Evolutionary conservation across 2,888 invertebrate genomes (phyloP).

Genomic region (Chironomus riparius): DNA sequence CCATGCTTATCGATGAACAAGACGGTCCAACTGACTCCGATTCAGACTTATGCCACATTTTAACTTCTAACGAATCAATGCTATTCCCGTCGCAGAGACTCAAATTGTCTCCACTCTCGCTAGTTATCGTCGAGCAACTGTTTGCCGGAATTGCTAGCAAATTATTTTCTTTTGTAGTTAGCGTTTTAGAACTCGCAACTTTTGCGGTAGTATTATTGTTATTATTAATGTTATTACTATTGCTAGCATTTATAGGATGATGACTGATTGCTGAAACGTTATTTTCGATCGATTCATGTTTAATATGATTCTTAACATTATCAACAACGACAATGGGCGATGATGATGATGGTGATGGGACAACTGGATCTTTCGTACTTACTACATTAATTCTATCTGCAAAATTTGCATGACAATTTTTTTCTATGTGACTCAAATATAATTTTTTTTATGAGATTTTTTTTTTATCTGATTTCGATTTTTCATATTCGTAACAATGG

Average conservation of each 20-base stretch:
- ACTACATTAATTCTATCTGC: constrained; percentile 21
- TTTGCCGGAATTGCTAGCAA: constrained; percentile 31
- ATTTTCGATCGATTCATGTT: constrained; percentile 1
- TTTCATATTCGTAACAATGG: no score
- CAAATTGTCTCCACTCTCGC: constrained; percentile 41
- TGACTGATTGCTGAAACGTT: constrained; percentile 14
- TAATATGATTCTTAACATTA: not conserved
- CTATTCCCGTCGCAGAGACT: constrained; percentile 35
- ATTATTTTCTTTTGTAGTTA: constrained; percentile 25
- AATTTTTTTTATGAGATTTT: not conserved
- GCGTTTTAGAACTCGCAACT: not conserved
- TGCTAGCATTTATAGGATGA: not conserved
- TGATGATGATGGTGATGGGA: not conserved
- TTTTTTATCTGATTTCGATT: not conserved
- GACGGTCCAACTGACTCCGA: constrained; percentile 53
- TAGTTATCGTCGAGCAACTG: constrained; percentile 48
- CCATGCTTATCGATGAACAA: constrained; percentile 54
- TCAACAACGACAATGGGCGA: constrained; percentile 3
- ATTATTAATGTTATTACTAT: not conserved
- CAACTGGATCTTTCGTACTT: constrained; percentile 4
- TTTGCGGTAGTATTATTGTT: constrained; percentile 6
- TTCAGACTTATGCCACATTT: constrained; percentile 44
- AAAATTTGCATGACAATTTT: constrained; percentile 15
- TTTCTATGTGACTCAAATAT: not conserved
- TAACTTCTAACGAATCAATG: constrained; percentile 47